Evolutionary conservation across 2,797 vertebrate species (phyloP), one percentile per base, ranked within the genome.

Genomic region (Glyptemys insculpta): DNA sequence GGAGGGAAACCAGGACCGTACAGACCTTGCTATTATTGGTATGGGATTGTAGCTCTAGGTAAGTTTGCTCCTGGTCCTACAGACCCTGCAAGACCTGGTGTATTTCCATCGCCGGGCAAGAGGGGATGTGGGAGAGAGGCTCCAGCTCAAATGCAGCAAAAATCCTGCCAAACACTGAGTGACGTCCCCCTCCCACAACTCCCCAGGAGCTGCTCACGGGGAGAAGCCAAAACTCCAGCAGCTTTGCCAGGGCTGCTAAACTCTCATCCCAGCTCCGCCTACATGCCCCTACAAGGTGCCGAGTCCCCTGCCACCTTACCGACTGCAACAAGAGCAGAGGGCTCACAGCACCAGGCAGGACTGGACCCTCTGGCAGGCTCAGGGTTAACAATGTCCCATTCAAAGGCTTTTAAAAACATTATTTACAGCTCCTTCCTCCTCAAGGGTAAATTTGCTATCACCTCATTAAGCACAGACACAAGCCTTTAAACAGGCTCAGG

Each of bases 381-480:
- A 0, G 78, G 89, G 88, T 92, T 89, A 91, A 92, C 62, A 82
- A 21, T 68, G 52, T 62, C 91, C 81, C 81, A 5, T 62, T 85
- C 50, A 12, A 56, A 81, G 18, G 54, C 76, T 11, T 89, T 68
- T 79, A 50, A 0, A 59, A 81, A 47, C 72, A 29, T 92, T 85
- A 93, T 89, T 94, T 94, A 95, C 91, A 79, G 86, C 94, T 79
- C 76, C 81, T 78, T 1, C 83, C 88, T 92, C 93, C 93, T 87
- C 90, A 3, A 37, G 86, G 87, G 86, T 76, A 53, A 74, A 89
- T 87, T 37, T 54, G 34, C 90, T 83, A 88, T 83, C 93, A 79
- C 83, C 37, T 25, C 93, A 83, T 91, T 93, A 87, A 92, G 83
- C 88, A 62, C 78, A 79, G 93, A 92, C 81, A 94, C 92, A 91